Evolutionary conservation across 1,140 invertebrate genomes (phyloP), one percentile per base, ranked within the genome.

Genomic region (Meteorus sp.): DNA sequence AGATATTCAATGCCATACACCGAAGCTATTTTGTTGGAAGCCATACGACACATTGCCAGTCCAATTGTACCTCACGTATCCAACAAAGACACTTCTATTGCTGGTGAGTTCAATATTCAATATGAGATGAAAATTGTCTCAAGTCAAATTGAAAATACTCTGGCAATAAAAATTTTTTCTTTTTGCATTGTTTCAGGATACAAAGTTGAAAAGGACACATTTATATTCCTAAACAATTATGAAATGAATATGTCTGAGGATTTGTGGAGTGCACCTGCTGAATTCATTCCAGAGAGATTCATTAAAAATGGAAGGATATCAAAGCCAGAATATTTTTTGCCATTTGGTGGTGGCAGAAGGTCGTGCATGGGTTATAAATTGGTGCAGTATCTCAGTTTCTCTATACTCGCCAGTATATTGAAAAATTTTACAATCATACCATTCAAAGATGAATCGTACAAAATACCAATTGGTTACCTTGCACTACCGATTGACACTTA

Each of bases 11-110:
- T 96, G 82, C 90, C 91, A 0, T 95, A 92, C 75, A 91, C 89
- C 0, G 90, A 94, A 79, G 90, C 92, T 0, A 88, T 89, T 0
- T 84, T 95, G 11, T 81, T 88, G 59, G 94, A 96, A 79, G 85
- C 88, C 0, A 79, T 95, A 1, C 78, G 94, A 48, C 81, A 88
- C 55, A 87, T 91, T 0, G 89, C 91, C 0, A 95, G 93, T 0
- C 93, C 93, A 0, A 94, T 96, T 55, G 93, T 96, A 0, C 94
- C 94, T 1, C 93, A 95, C 70, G 90, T 94, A 0, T 90, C 93
- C 0, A 92, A 86, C 17, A 84, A 88, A 61, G 86, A 92, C 60
- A 87, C 88, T 1, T 80, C 84, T 1, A 85, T 95, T 35, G 83
- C 84, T 51, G 92, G 77, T 79, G 60, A 67, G 64, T 68, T 29